Evolutionary conservation across 2,797 vertebrate genomes (phyloP).

Genomic region (Agapornis canus): DNA sequence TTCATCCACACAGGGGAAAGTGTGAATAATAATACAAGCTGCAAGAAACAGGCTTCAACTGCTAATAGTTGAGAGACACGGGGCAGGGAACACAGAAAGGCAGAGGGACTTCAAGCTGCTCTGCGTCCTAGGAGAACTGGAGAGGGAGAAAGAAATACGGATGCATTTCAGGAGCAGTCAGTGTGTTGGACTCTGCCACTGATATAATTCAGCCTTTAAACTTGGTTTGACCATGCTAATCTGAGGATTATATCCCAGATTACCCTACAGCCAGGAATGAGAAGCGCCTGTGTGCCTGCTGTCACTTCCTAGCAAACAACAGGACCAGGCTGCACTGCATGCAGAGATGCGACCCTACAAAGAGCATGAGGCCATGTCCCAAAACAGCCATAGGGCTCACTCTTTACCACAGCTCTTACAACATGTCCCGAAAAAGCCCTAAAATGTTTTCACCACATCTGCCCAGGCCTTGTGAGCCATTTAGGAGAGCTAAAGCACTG

Average conservation of each 20-base stretch:
- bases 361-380: fast-evolving
- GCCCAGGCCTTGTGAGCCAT: neutral
- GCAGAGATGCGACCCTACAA: neutral
- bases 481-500: neutral
- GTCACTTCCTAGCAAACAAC: neutral
- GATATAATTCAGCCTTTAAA: neutral
- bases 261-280: neutral
- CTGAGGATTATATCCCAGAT: neutral
- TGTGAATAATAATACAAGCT: fast-evolving
- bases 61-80: neutral
- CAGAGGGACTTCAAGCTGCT: neutral
- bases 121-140: neutral
- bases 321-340: neutral
- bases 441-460: neutral
- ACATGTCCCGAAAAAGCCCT: fast-evolving
- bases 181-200: neutral
- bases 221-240: neutral
- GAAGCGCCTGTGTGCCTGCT: neutral
- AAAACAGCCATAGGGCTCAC: fast-evolving
- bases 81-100: neutral
- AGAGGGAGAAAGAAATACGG: neutral
- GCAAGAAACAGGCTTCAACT: neutral
- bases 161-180: neutral
- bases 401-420: neutral
- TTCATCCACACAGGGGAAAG: neutral